phyloP scores from a whole-genome alignment of 2,888 invertebrate genomes.

The Cephus pulcher region DNA sequence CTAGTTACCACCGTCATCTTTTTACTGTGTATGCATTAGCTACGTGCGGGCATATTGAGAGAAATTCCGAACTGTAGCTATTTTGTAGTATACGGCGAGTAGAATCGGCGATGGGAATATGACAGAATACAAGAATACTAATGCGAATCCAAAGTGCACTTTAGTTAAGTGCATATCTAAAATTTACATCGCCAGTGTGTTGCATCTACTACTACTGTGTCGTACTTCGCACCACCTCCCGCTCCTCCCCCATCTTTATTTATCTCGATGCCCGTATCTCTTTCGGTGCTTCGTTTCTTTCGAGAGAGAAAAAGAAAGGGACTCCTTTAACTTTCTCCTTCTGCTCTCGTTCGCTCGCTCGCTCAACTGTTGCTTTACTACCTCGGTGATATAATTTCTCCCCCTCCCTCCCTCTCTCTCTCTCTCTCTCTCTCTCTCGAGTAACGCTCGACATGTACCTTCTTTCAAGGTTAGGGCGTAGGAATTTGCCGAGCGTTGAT shows the following conservation, averaged over 20 bases:
- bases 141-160: constrained; percentile 39
- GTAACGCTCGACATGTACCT: no score
- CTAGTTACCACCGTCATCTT: neutral
- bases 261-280: neutral
- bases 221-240: neutral
- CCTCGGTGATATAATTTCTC: neutral
- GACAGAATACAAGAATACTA: neutral
- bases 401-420: neutral
- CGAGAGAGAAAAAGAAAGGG: neutral
- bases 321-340: neutral
- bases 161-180: constrained; percentile 50
- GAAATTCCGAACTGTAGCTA: neutral
- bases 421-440: neutral
- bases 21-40: neutral
- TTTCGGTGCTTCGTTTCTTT: neutral
- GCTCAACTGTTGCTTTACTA: neutral
- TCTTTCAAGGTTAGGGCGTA: neutral
- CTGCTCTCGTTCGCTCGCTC: neutral
- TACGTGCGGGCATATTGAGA: neutral
- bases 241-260: neutral
- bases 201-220: neutral
- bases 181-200: constrained; percentile 46
- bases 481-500: neutral
- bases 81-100: neutral
- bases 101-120: neutral